Base-by-base conservation (phyloP, 37 sponge, comb jelly and placozoan genomes). In the Ianthella basta region DNA sequence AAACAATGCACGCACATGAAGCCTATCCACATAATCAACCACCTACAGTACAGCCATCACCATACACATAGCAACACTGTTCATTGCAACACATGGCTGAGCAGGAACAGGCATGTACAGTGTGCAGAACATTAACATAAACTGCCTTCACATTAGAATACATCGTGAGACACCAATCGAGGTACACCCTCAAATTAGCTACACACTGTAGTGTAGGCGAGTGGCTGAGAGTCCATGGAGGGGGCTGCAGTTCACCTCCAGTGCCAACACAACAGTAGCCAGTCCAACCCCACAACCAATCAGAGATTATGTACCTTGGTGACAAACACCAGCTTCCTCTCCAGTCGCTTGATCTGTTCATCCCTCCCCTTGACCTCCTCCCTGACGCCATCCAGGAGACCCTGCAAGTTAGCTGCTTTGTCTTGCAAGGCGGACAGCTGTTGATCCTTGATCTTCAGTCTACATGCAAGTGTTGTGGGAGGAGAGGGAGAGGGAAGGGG, bases 341-440 rank as follows among this genome's bases (percentile, higher is more conserved):
- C 94, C 59, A 90, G 72, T 35, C 85, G 72, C 82, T 93, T 91
- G 10, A 89, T 84, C n/a, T 57, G 81, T 38, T 87, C 94, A 56
- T 87, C 86, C 56, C 56, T 82, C 29, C 29, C 29, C 60, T 61
- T 60, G 0, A 57, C 16, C 35, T 85, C 82, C 21, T 80, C 86
- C 72, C 84, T 23, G 21, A 13, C 25, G 6, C 54, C 19, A 24
- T 80, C 18, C 59, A 56, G 24, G 33, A 81, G 25, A 81, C 63
- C 29, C 50, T 44, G 50, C 50, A 44, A 44, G 50, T 8, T 61
- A 4, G 4, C 10, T 61, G 10, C 29, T n/a, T 61, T 12, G 4
- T 4, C 14, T 10, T 61, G 24, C 24, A 61, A 12, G 29, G 3
- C 64, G 4, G 4, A 27, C 64, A 61, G 64, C 29, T 61, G 24